A percentile compares a stretch with the other conserved stretches of the same genome.
These are phyloP conservation scores for Bombus waltoni DNA, from an alignment of 1,140 invertebrate genomes.

Conservation along the genomic window DNA sequence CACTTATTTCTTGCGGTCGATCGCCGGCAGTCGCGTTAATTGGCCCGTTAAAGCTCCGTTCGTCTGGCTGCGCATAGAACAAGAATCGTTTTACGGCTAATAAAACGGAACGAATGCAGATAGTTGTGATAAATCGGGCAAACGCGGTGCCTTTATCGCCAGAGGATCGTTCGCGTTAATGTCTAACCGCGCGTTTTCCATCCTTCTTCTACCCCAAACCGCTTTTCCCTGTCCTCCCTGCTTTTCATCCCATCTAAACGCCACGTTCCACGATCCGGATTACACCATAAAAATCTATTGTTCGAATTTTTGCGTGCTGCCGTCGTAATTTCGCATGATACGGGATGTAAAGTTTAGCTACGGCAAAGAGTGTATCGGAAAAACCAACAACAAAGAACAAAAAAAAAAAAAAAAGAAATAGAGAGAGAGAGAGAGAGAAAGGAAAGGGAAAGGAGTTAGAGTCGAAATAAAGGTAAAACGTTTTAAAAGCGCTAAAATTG, in stretches of 20 bases:
- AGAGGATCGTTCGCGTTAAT: slow-evolving; percentile 38
- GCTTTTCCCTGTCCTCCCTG: background rate
- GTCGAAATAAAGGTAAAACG: background rate
- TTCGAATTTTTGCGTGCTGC: slow-evolving; percentile 13
- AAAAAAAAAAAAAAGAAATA: background rate
- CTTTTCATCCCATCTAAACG: background rate
- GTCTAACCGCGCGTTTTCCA: background rate
- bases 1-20: slow-evolving; percentile 42
- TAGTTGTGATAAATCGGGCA: slow-evolving; percentile 16
- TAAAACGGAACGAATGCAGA: slow-evolving; percentile 31
- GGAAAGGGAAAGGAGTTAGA: background rate
- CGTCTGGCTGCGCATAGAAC: too few species aligned
- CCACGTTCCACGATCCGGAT: background rate
- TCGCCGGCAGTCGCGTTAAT: slow-evolving; percentile 46
- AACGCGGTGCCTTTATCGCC: background rate
- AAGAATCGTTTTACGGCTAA: background rate
- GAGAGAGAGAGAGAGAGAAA: background rate
- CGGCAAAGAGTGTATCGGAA: background rate
- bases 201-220: background rate
- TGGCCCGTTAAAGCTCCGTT: slow-evolving; percentile 43
- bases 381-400: background rate
- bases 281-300: slow-evolving; percentile 37
- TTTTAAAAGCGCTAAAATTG: slow-evolving; percentile 4
- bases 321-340: slow-evolving; percentile 10
- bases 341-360: background rate